A percentile compares a stretch with the other conserved stretches of the same genome.
Conservation (phyloP, 2,888 invertebrate genomes). For the Polyommatus iphigenia region DNA sequence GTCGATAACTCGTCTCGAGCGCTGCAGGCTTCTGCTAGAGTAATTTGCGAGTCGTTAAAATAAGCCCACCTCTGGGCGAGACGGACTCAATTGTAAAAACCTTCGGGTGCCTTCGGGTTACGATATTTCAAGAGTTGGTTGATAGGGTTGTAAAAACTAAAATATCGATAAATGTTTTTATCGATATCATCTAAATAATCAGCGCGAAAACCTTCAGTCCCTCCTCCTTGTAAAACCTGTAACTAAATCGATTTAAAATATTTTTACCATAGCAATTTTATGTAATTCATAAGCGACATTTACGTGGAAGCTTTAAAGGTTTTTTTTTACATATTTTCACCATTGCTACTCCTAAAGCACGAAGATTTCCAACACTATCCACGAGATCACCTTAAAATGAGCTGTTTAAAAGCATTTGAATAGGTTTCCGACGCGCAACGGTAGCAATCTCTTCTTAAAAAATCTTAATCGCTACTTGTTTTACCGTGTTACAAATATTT, state of each 20-base stretch:
- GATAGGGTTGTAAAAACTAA: neutral
- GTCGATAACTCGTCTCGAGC: neutral
- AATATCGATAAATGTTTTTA: neutral
- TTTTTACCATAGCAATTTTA: too few relatives aligned
- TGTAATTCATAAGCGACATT: too few relatives aligned
- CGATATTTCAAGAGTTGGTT: neutral
- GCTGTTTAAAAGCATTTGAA: too few relatives aligned
- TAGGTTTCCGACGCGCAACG: too few relatives aligned
- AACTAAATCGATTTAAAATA: too few relatives aligned
- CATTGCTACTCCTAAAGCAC: too few relatives aligned
- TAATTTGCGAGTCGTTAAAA: conserved; percentile 1
- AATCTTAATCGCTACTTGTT: neutral
- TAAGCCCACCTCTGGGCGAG: neutral
- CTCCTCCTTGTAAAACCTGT: too few relatives aligned
- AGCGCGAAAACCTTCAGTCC: too few relatives aligned
- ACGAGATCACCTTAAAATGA: too few relatives aligned
- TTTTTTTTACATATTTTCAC: too few relatives aligned
- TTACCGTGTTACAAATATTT: neutral
- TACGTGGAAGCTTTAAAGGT: too few relatives aligned
- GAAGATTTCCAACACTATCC: too few relatives aligned
- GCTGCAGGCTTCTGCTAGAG: neutral
- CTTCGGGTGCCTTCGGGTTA: neutral
- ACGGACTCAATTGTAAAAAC: neutral
- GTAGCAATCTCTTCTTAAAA: neutral
- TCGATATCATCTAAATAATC: neutral